Evolutionary conservation across 2,113 vertebrate species (phyloP).

Genomic region (Hemicordylus capensis): DNA sequence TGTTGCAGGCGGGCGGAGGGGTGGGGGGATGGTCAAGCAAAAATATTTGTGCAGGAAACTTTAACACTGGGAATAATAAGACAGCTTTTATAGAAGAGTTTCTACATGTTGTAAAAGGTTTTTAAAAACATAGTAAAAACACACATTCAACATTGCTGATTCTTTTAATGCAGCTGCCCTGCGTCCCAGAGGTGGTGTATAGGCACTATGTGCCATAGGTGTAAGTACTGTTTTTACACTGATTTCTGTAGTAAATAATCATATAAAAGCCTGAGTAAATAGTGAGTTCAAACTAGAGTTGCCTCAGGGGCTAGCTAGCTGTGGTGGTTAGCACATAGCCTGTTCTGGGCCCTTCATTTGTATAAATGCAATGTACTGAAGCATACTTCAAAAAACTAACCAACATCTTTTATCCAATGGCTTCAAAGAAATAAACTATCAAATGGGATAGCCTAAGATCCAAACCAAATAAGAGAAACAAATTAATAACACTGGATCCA

Average conservation of each 20-base stretch:
- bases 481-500: not conserved
- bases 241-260: slow-evolving; percentile 75
- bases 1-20: slow-evolving; percentile 10
- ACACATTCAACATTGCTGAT: slow-evolving; percentile 68
- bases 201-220: slow-evolving; percentile 64
- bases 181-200: slow-evolving; percentile 73
- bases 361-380: not conserved
- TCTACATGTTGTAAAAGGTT: slow-evolving; percentile 75
- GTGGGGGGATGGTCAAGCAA: slow-evolving; percentile 53
- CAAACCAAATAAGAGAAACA: not conserved
- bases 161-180: slow-evolving; percentile 69
- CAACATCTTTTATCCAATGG: not conserved
- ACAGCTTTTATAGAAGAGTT: slow-evolving; percentile 72
- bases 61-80: slow-evolving; percentile 74
- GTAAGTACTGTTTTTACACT: slow-evolving; percentile 71
- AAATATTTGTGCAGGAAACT: slow-evolving; percentile 71
- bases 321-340: slow-evolving; percentile 56
- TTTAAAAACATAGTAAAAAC: slow-evolving; percentile 73
- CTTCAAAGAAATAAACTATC: not conserved
- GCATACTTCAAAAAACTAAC: not conserved
- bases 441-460: not conserved
- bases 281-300: slow-evolving; percentile 62
- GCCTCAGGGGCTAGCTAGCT: slow-evolving; percentile 48
- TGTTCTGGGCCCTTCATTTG: slow-evolving; percentile 63
- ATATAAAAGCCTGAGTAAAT: slow-evolving; percentile 67